Percentiles rank a stretch among this genome's conserved stretches.
phyloP scores from a whole-genome alignment of 2,113 vertebrate species.

The Elaphurus davidianus region DNA sequence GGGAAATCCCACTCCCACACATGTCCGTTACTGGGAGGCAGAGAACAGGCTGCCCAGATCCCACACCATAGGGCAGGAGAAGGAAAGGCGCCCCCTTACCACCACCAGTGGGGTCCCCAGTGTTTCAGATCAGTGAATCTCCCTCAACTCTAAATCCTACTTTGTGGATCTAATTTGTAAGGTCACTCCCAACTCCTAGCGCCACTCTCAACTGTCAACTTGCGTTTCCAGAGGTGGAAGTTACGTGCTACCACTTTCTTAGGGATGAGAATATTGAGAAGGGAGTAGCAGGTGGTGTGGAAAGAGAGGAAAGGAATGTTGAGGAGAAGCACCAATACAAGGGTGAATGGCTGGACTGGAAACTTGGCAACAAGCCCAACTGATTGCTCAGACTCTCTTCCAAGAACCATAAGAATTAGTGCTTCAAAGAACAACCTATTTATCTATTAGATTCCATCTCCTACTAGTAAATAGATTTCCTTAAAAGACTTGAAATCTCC shows the following conservation, averaged over 20 bases:
- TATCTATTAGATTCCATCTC: not conserved
- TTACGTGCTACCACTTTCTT: not conserved
- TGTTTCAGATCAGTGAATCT: not conserved
- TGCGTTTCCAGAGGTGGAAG: not conserved
- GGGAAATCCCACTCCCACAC: not conserved
- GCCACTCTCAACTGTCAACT: not conserved
- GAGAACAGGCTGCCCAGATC: not conserved
- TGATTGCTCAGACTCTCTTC: not conserved
- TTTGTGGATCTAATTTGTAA: not conserved
- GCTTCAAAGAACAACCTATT: not conserved
- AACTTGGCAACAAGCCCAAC: not conserved
- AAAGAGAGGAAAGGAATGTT: not conserved
- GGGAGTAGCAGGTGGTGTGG: accelerated
- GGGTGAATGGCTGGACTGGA: not conserved
- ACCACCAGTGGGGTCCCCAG: not conserved
- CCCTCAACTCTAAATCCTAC: not conserved
- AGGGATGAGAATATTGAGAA: not conserved
- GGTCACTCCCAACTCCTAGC: not conserved
- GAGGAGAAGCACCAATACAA: not conserved
- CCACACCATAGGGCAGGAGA: accelerated
- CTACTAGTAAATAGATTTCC: not conserved
- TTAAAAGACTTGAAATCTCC: not conserved
- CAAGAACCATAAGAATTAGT: not conserved
- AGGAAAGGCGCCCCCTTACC: not conserved
- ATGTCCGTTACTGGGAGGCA: not conserved